These are phyloP conservation scores for Rhinolophus sinicus DNA, from an alignment of 2,113 vertebrate genomes.

Conservation along the genomic window DNA sequence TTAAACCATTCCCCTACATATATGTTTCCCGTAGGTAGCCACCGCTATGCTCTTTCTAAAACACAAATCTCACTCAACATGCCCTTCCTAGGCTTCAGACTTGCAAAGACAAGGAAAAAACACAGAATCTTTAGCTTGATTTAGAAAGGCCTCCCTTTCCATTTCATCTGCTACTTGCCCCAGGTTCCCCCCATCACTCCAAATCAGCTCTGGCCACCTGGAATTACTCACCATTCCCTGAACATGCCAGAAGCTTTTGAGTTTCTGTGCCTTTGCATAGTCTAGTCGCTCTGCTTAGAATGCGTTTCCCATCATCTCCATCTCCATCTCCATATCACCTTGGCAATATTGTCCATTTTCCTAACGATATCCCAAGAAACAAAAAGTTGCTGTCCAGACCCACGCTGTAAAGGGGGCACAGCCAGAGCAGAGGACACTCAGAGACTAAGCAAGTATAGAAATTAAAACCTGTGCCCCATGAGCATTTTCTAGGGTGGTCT, in stretches of 20 bases:
- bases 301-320: background rate
- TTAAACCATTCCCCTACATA: background rate
- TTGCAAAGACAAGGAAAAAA: background rate
- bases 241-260: background rate
- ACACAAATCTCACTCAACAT: background rate
- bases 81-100: background rate
- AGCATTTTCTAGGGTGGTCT: background rate
- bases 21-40: background rate
- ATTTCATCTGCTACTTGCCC: background rate
- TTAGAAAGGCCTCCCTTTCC: background rate
- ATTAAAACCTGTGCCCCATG: background rate
- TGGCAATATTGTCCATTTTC: background rate
- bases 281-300: background rate
- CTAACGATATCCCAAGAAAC: background rate
- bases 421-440: background rate
- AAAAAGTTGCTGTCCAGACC: background rate
- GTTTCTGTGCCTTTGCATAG: background rate
- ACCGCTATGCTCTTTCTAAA: background rate
- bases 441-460: background rate
- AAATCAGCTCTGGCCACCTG: background rate
- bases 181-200: background rate
- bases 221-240: background rate
- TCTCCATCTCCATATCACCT: background rate
- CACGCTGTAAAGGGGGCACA: background rate
- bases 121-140: background rate